A percentile compares a stretch with the other conserved stretches of the same genome.
phyloP scores from a whole-genome alignment of 2,113 vertebrate species.

The Puntigrus tetrazona region DNA sequence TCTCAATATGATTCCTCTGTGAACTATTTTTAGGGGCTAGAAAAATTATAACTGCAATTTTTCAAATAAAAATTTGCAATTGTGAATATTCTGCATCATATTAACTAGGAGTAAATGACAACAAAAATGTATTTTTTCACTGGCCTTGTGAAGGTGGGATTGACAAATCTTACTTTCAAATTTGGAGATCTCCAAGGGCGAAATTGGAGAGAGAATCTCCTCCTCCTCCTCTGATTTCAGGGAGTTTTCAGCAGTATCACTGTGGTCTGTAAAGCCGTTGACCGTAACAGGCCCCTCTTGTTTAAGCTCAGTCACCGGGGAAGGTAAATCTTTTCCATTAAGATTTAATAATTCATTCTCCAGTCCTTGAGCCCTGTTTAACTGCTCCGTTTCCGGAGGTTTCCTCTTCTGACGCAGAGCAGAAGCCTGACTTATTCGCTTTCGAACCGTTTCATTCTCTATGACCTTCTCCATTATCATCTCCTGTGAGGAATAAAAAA shows the following conservation, averaged over 20 bases:
- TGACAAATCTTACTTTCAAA: constrained; percentile 82
- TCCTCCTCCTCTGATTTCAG: constrained; percentile 43
- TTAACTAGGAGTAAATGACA: not conserved
- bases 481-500: constrained; percentile 67
- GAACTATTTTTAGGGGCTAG: not conserved
- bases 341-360: constrained; percentile 44
- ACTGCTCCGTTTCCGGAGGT: constrained; percentile 38
- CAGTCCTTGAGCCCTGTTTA: constrained; percentile 33
- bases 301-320: constrained; percentile 56
- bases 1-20: not conserved
- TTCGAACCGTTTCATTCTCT: constrained; percentile 77
- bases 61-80: not conserved
- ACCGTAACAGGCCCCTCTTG: constrained; percentile 37
- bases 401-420: constrained; percentile 75
- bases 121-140: not conserved
- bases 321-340: constrained; percentile 40
- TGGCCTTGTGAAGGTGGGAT: not conserved
- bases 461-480: constrained; percentile 83
- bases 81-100: too few species aligned
- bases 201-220: constrained; percentile 52
- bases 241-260: constrained; percentile 42
- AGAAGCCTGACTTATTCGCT: constrained; percentile 77
- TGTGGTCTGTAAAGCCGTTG: constrained; percentile 22
- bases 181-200: constrained; percentile 69
- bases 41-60: not conserved